A percentile compares a stretch with the other conserved stretches of the same genome.
Conservation (phyloP, 2,888 invertebrate species). For the Idaea dimidiata region DNA sequence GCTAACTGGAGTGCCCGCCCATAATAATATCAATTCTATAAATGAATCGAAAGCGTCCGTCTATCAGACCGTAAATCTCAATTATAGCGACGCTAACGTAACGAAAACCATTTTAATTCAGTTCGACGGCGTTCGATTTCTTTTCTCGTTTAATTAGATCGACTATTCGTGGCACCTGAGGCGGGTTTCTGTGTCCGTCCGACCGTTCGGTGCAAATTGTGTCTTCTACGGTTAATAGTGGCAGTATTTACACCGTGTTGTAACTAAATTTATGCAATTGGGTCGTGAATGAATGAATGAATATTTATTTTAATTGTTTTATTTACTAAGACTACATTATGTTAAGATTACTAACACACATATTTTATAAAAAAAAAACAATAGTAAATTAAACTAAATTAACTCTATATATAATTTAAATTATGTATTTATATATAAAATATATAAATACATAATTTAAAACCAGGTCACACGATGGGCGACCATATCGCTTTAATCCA, state of each 20-base stretch:
- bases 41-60: slow-evolving; percentile 15
- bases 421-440: too few relatives aligned
- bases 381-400: too few relatives aligned
- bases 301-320: too few relatives aligned
- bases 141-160: slow-evolving; percentile 66
- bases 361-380: too few relatives aligned
- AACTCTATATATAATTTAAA: too few relatives aligned
- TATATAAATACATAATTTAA: too few relatives aligned
- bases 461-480: too few relatives aligned
- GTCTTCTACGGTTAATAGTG: slow-evolving; percentile 47
- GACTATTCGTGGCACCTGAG: slow-evolving; percentile 67
- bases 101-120: slow-evolving; percentile 53
- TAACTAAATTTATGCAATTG: slow-evolving; percentile 14
- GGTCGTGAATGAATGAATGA: too few relatives aligned
- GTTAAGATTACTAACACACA: too few relatives aligned
- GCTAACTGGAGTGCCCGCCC: neutral
- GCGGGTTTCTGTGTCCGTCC: slow-evolving; percentile 41
- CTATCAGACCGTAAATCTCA: slow-evolving; percentile 42
- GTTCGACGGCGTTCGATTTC: slow-evolving; percentile 53
- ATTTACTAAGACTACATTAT: too few relatives aligned
- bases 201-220: slow-evolving; percentile 49
- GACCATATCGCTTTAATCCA: too few relatives aligned
- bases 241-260: slow-evolving; percentile 36
- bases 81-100: slow-evolving; percentile 26
- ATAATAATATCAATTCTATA: neutral